Evolutionary conservation across 2,888 invertebrate species (phyloP).

Genomic region (Conchocele bisecta): DNA sequence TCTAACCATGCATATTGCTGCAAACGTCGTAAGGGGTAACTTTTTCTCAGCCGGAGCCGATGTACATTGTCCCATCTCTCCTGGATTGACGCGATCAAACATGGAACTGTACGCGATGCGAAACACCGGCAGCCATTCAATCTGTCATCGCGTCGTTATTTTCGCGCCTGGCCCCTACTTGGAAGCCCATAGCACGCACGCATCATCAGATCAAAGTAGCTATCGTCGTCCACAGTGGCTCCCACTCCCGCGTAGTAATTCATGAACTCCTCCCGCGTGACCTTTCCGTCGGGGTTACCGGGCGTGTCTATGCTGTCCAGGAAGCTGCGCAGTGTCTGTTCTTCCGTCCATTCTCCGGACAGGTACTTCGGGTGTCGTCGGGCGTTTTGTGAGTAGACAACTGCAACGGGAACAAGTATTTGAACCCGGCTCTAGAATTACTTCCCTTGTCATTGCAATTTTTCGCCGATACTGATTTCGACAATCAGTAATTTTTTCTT

Average conservation of each 20-base stretch:
- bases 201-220: conserved; percentile 79
- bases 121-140: no score
- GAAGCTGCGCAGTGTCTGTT: conserved; percentile 75
- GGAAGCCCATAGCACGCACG: conserved; percentile 72
- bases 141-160: no score
- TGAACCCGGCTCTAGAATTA: neutral
- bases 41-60: no score
- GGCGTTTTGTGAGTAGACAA: conserved; percentile 76
- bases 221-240: conserved; percentile 76
- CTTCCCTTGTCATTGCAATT: no score
- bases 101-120: no score
- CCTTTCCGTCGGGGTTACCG: conserved; percentile 77
- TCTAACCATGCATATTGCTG: no score
- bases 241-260: conserved; percentile 79
- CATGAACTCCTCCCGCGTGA: conserved; percentile 77
- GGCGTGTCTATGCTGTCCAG: conserved; percentile 78
- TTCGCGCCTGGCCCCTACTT: conserved; percentile 49
- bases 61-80: no score
- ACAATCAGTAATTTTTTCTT: no score
- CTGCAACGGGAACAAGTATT: conserved; percentile 64
- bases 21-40: no score
- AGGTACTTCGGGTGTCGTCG: conserved; percentile 73
- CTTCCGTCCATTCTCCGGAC: conserved; percentile 79
- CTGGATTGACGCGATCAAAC: no score
- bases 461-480: no score